Base-by-base conservation (phyloP, 2,888 invertebrate species). In the Serripes groenlandicus region DNA sequence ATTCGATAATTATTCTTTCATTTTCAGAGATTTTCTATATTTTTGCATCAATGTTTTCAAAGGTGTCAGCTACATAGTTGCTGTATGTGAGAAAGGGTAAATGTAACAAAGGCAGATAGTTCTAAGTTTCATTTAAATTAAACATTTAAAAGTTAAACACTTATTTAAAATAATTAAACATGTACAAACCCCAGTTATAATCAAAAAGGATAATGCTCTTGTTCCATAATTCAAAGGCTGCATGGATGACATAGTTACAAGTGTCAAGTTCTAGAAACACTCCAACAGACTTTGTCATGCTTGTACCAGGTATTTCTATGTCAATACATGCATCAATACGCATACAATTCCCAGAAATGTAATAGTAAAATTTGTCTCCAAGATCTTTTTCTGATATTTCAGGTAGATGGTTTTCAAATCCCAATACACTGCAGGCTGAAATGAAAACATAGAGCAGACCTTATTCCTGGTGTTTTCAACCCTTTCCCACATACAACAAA, bases 251-350 rank as follows among this genome's bases (percentile, higher is more conserved):
- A 62, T 75, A 90, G 35, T 85, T 82, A 68, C 90, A 90, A 0
- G 88, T 79, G 37, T 90, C 89, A 0, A 90, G 77, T 23, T 86
- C 85, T 9, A 90, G 69, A 70, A 80, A 89, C 1, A 88, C 88
- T 21, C 72, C 72, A 49, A 89, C 75, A n/a, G 89, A 78, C 71
- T 79, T 83, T 7, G 70, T 74, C 15, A 75, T 52, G 58, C 78
- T 75, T 35, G 83, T 62, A 5, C 37, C 71, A 5, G 83, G 83
- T 3, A 88, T 74, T 21, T 70, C 75, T 9, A 91, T 52, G 58
- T 91, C 90, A 1, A 88, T 58, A 78, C 91, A 91, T 4, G 88
- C 89, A 68, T 90, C 88, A n/a, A 91, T 52, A 15, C 87, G 70
- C 80, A 91, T 84, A 77, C 91, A 91, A 52, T 90, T 79, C 5